A percentile compares a stretch with the other conserved stretches of the same genome.
Conservation (phyloP, 2,797 vertebrate species). For the Gymnoscopelus braueri region DNA sequence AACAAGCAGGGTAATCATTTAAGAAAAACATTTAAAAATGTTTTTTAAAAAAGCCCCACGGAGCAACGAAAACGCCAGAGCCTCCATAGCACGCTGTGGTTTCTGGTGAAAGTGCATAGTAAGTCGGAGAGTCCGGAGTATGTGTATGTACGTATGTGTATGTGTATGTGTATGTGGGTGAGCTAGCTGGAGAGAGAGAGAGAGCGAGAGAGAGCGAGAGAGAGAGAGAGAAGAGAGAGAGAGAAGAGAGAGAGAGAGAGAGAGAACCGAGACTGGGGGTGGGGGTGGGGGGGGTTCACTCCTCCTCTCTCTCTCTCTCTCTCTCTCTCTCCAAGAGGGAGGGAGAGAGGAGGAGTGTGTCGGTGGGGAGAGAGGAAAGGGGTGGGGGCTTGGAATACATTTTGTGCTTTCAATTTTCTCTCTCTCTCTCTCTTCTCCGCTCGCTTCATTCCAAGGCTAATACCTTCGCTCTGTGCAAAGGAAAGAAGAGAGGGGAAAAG, state of each 20-base stretch:
- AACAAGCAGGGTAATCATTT: constrained; percentile 28
- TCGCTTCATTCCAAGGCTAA: constrained; percentile 56
- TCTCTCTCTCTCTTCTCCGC: constrained; percentile 8
- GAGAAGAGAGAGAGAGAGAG: constrained; percentile 51
- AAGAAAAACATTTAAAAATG: too few species aligned
- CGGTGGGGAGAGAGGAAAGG: constrained; percentile 63
- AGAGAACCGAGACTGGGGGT: constrained; percentile 38
- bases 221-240: constrained; percentile 39
- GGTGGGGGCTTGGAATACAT: constrained; percentile 72
- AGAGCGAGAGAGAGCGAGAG: constrained; percentile 44
- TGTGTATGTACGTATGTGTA: constrained; percentile 39
- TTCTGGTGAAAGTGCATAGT: constrained; percentile 74
- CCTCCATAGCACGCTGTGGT: constrained; percentile 56
- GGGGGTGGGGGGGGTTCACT: constrained; percentile 40
- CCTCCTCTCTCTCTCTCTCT: too few species aligned
- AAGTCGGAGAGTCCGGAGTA: constrained; percentile 68
- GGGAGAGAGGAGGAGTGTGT: constrained; percentile 80
- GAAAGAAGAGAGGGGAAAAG: constrained; percentile 16
- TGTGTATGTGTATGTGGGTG: constrained; percentile 60
- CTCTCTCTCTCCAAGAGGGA: constrained; percentile 64
- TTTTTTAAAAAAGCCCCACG: constrained; percentile 31
- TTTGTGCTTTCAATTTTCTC: constrained; percentile 55
- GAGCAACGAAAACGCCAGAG: constrained; percentile 37
- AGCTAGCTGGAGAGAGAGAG: constrained; percentile 47
- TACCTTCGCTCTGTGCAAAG: constrained; percentile 48